phyloP scores from a whole-genome alignment of 2,797 vertebrate species.

The Remorina albescens region DNA sequence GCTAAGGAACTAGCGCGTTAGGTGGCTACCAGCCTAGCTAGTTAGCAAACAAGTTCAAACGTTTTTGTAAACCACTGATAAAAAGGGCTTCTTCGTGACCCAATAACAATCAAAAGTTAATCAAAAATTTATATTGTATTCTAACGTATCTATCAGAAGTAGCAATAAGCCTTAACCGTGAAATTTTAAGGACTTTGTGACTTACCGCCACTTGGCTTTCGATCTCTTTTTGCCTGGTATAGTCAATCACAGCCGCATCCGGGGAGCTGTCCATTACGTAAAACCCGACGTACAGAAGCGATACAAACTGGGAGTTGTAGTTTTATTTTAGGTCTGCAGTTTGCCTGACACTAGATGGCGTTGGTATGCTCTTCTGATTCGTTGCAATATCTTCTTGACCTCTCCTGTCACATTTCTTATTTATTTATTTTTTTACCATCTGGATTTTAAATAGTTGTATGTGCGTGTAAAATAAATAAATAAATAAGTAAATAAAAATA shows the following conservation, averaged over 20 bases:
- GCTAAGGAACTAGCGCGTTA: slow-evolving; percentile 82
- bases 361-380: slow-evolving; percentile 18
- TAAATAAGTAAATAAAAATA: no score
- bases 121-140: not conserved
- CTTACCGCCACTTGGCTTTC: slow-evolving; percentile 85
- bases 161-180: not conserved
- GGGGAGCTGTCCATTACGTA: slow-evolving; percentile 83
- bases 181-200: slow-evolving; percentile 62
- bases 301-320: slow-evolving; percentile 71
- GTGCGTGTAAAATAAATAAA: no score
- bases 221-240: slow-evolving; percentile 80
- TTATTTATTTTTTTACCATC: no score
- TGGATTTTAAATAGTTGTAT: no score
- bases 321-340: slow-evolving; percentile 23
- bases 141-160: not conserved
- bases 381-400: no score
- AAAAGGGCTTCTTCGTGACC: not conserved
- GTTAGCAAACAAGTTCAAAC: slow-evolving; percentile 80
- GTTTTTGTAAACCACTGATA: slow-evolving; percentile 45
- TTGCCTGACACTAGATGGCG: slow-evolving; percentile 62
- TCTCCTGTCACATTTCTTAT: no score
- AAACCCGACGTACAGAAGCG: slow-evolving; percentile 36
- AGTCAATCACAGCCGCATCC: slow-evolving; percentile 86
- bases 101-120: rapidly evolving
- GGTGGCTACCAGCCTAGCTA: slow-evolving; percentile 72